Base-by-base conservation (phyloP, 2,888 invertebrate genomes). In the Alsophila aescularia region DNA sequence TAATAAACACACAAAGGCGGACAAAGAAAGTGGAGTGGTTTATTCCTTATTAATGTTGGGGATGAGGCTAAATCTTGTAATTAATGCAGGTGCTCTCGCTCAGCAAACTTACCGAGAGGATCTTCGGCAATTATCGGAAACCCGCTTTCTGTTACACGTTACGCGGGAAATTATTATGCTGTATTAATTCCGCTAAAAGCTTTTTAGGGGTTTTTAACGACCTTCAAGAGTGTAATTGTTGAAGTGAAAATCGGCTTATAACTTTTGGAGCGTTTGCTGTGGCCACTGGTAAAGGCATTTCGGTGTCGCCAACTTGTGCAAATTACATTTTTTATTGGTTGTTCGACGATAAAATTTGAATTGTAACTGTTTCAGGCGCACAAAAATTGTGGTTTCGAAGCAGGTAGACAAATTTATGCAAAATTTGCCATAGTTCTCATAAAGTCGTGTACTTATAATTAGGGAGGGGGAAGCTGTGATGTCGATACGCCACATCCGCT, bases 21-120 rank as follows among this genome's bases (percentile, higher is more conserved):
- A 70, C 74, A 80, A 79, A 78, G 79, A 76, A 78, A 76, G 72
- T 73, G 68, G 70, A 79, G 75, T 79, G 75, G 78, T 79, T 85
- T 83, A 83, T 85, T 78, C 79, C 79, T 87, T 85, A 87, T 83
- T 83, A 88, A 87, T 87, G 85, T 82, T 75, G 77, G 77, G 79
- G 86, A 85, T 85, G 83, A 81, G 77, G 83, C 75, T 87, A 87
- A 88, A 85, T 85, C 87, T 81, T 76, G 79, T 89, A 88, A 89
- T 89, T 85, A 88, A 88, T 88, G 88, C 88, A 88, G 85, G 83
- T 88, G 82, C 82, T 79, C 81, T 82, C 69, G 71, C 75, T 67
- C 67, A 70, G 67, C 76, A 73, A 81, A 81, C 78, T 80, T 74
- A 70, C 76, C 68, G 75, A 69, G 70, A 75, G 67, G 75, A 78